A percentile compares a stretch with the other conserved stretches of the same genome.
Conservation (phyloP, 1,140 invertebrate genomes). For the Calephelis nemesis region DNA sequence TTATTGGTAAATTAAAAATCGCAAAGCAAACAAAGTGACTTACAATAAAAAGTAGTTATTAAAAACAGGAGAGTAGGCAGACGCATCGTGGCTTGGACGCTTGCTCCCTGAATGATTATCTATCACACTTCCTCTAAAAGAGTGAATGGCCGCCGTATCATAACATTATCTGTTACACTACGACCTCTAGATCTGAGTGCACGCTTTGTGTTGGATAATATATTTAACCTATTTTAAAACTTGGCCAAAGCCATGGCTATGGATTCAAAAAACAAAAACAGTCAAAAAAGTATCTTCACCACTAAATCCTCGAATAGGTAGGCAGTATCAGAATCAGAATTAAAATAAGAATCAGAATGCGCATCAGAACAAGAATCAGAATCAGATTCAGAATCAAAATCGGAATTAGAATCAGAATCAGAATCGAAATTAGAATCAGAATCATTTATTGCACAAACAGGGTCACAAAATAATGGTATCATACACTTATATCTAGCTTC, state of each 20-base stretch:
- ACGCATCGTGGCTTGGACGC: slow-evolving; percentile 35
- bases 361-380: no score
- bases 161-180: slow-evolving; percentile 38
- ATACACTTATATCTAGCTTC: no score
- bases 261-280: no score
- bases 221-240: slow-evolving; percentile 23
- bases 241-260: background rate
- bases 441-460: no score
- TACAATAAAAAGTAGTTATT: slow-evolving; percentile 23
- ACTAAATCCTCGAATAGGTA: no score
- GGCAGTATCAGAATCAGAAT: no score
- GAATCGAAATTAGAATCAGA: no score
- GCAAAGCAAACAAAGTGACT: slow-evolving; percentile 18
- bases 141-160: slow-evolving; percentile 42
- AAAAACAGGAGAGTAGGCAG: slow-evolving; percentile 20
- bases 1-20: background rate
- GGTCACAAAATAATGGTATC: no score
- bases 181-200: slow-evolving; percentile 43
- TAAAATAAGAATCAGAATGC: no score
- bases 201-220: slow-evolving; percentile 33
- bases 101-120: slow-evolving; percentile 31
- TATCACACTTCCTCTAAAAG: slow-evolving; percentile 39
- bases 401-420: no score
- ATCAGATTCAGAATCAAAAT: no score
- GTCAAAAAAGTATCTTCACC: no score